A percentile compares a stretch with the other conserved stretches of the same genome.
phyloP scores from a whole-genome alignment of 2,113 vertebrate species.

The Philantomba maxwellii region DNA sequence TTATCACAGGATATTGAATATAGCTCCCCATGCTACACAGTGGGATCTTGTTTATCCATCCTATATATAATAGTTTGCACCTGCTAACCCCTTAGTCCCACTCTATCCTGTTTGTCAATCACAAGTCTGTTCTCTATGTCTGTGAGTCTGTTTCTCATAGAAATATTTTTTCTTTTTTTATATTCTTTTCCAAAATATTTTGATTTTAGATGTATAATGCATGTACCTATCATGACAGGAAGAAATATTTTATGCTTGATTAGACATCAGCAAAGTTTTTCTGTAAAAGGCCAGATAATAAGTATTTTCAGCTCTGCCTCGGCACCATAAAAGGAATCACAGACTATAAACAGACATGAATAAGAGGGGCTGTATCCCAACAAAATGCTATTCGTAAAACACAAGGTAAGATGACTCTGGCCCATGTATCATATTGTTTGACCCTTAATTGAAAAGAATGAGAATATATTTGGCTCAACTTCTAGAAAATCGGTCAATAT shows the following conservation, averaged over 20 bases:
- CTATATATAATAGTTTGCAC: background rate
- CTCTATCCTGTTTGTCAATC: background rate
- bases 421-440: background rate
- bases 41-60: background rate
- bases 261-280: background rate
- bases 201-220: background rate
- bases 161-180: background rate
- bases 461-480: background rate
- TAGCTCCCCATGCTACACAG: background rate
- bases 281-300: background rate
- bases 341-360: background rate
- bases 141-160: background rate
- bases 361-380: background rate
- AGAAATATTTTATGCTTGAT: background rate
- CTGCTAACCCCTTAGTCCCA: background rate
- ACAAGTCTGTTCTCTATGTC: background rate
- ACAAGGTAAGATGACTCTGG: background rate
- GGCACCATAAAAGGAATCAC: background rate
- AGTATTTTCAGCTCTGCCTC: background rate
- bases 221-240: conserved; percentile 8
- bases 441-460: background rate
- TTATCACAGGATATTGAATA: background rate
- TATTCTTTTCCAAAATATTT: background rate
- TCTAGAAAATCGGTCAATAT: background rate
- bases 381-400: background rate